phyloP scores from a whole-genome alignment of 2,888 invertebrate genomes.

The Diarsia rubi region DNA sequence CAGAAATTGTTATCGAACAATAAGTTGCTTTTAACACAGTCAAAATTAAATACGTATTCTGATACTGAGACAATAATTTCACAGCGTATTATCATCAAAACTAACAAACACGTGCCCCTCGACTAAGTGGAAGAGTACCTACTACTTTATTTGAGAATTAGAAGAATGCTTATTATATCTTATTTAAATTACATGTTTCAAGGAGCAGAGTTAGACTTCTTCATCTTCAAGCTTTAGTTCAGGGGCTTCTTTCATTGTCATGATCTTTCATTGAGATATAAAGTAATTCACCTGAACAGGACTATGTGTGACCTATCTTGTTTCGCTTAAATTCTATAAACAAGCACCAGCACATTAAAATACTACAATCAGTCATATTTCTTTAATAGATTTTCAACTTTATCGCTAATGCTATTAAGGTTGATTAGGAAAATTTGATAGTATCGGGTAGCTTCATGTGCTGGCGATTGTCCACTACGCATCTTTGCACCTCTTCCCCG shows the following conservation, averaged over 20 bases:
- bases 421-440: no score
- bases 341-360: no score
- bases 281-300: no score
- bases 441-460: no score
- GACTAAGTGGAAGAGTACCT: no score
- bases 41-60: neutral
- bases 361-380: no score
- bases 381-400: no score
- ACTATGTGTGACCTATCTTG: neutral
- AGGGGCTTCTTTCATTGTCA: neutral
- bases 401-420: no score
- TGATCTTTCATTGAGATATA: neutral
- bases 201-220: neutral
- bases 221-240: neutral
- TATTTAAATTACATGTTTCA: no score
- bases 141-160: no score
- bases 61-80: neutral
- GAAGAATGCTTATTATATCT: no score
- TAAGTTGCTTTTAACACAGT: neutral
- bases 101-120: neutral
- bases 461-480: neutral
- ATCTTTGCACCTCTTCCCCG: neutral
- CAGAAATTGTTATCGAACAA: neutral
- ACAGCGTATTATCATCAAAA: neutral
- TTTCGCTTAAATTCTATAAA: neutral